phyloP scores from a whole-genome alignment of 2,113 vertebrate species.

The Lamprotornis superbus region DNA sequence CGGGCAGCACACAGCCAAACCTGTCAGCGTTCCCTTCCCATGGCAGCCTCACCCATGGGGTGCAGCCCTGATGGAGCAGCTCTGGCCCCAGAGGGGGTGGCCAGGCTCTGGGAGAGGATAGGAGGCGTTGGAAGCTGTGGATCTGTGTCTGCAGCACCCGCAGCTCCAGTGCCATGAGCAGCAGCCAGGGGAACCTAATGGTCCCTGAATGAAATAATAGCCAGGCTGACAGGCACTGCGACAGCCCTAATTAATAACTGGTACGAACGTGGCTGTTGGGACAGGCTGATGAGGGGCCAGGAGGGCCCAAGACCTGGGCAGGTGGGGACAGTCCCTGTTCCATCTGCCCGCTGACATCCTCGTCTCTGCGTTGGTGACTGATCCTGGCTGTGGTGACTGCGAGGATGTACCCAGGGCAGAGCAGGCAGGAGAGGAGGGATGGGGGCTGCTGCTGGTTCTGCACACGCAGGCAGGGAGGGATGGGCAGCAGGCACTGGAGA shows the following conservation, averaged over 20 bases:
- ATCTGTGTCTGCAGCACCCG: background rate
- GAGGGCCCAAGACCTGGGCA: background rate
- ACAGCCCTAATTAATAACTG: conserved; percentile 70
- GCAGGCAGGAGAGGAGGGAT: background rate
- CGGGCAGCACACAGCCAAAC: background rate
- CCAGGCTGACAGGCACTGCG: conserved; percentile 38
- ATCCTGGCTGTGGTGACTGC: background rate
- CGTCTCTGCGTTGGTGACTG: background rate
- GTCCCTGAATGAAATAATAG: conserved; percentile 70
- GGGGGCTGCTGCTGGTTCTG: background rate
- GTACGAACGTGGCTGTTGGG: conserved; percentile 44
- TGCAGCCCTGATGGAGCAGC: fast-evolving
- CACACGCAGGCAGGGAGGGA: background rate
- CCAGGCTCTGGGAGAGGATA: background rate
- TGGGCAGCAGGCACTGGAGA: too few relatives aligned
- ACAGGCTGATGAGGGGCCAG: background rate
- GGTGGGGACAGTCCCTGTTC: background rate
- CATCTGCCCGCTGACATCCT: fast-evolving
- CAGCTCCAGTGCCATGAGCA: background rate
- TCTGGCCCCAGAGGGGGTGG: background rate
- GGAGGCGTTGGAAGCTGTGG: background rate
- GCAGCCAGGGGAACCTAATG: conserved; percentile 51
- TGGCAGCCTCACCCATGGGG: fast-evolving
- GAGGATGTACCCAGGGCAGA: background rate
- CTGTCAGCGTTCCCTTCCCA: fast-evolving